Base-by-base conservation (phyloP, 30 jellyfish, hydroid and myxozoan genomes). In the Aurelia aurita complex sp. Pacific region DNA sequence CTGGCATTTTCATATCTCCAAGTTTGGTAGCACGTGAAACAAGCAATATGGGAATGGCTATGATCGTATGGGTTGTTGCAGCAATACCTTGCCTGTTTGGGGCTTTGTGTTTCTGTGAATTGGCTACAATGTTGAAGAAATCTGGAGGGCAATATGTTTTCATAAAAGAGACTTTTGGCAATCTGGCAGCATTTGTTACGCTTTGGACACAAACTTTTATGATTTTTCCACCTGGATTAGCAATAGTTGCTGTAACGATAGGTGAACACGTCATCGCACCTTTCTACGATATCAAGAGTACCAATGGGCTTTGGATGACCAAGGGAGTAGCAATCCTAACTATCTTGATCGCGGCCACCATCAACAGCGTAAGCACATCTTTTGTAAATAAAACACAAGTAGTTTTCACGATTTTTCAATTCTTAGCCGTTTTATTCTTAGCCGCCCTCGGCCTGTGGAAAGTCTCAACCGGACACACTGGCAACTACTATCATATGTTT, bases 61-160 rank as follows among this genome's bases (percentile, higher is more conserved):
- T 23, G 0, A 23, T 23, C 29, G 29, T 23, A 23, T 23, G 29
- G 29, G 29, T 23, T 0, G 29, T 23, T 23, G 29, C 29, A 23
- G 29, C 29, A 23, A 23, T 23, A 23, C 29, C 29, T 0, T 23
- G 29, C 29, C 29, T 23, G 29, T 23, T 23, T 23, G 29, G 29
- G 29, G 29, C 29, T 23, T 23, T 23, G 29, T 23, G 29, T 23
- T 23, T 23, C 29, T 23, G 29, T 23, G 29, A 23, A 23, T 23
- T 87, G 40, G 96, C 95, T 50, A 52, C 88, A 32, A 67, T 75
- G 36, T 18, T 78, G 13, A n/a, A 43, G 9, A 67, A 38, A 51
- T 42, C 96, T 59, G 96, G 96, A 40, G 92, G 92, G 0, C 60
- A 70, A 46, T 87, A 66, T 50, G 65, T 72, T 6, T 67, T 77